These are phyloP conservation scores for Cololabis saira DNA, from an alignment of 2,113 vertebrate species.

Conservation along the genomic window DNA sequence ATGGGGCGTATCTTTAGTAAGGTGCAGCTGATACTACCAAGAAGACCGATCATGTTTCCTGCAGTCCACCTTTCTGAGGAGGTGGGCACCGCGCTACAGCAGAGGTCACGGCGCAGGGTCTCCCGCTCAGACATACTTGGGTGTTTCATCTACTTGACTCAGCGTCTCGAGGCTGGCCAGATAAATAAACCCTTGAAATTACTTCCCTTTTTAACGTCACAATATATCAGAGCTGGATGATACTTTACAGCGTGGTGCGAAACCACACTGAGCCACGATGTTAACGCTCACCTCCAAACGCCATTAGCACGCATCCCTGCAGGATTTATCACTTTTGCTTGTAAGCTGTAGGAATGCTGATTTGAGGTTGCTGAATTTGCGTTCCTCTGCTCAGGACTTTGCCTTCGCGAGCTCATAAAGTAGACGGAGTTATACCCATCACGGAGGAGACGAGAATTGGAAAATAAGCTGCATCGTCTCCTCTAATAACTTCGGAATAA, in stretches of 20 bases:
- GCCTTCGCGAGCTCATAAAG: not conserved
- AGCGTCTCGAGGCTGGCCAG: no score
- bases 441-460: not conserved
- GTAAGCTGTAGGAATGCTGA: not conserved
- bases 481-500: no score
- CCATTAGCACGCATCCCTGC: not conserved
- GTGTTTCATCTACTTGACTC: no score
- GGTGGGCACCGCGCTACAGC: no score
- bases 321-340: conserved; percentile 2
- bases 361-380: not conserved
- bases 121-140: no score
- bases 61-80: no score
- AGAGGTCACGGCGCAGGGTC: no score
- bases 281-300: conserved; percentile 32
- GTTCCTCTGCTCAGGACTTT: not conserved
- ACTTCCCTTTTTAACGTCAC: not conserved
- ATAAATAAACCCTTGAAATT: no score
- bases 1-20: no score
- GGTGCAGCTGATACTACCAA: no score
- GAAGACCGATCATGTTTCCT: no score
- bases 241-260: not conserved
- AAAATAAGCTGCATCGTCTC: not conserved
- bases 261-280: conserved; percentile 12
- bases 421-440: not conserved
- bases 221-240: not conserved